A percentile compares a stretch with the other conserved stretches of the same genome.
Evolutionary conservation across 2,113 vertebrate species (phyloP).

Genomic region (Sebastes fasciatus): DNA sequence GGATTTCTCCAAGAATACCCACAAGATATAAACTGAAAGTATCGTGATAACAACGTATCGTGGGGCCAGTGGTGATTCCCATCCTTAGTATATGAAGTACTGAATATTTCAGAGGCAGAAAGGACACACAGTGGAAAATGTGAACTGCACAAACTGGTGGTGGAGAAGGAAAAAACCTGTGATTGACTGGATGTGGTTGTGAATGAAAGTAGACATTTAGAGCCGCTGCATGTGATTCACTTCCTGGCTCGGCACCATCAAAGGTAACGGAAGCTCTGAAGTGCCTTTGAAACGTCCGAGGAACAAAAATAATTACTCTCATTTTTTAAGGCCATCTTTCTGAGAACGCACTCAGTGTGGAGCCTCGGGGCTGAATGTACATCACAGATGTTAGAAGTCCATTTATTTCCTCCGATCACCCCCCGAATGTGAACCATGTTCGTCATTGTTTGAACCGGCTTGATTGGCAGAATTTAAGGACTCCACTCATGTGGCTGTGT

Average conservation of each 20-base stretch:
- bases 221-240: constrained; percentile 49
- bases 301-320: constrained; percentile 44
- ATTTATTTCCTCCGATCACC: constrained; percentile 35
- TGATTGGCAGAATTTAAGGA: constrained; percentile 69
- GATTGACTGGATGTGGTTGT: constrained; percentile 32
- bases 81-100: neutral
- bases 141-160: neutral
- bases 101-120: neutral
- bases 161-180: constrained; percentile 18
- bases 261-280: constrained; percentile 52
- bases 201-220: constrained; percentile 48
- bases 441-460: constrained; percentile 38
- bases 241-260: constrained; percentile 65
- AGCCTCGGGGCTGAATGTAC: constrained; percentile 23
- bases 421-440: constrained; percentile 40
- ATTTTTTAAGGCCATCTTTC: constrained; percentile 16
- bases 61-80: too few relatives aligned
- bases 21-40: too few relatives aligned
- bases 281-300: constrained; percentile 54
- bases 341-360: constrained; percentile 23
- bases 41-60: too few relatives aligned
- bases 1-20: too few relatives aligned
- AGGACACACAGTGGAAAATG: neutral
- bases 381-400: constrained; percentile 39
- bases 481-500: constrained; percentile 55